Evolutionary conservation across 2,888 invertebrate species (phyloP).

Genomic region (Amiota communis): DNA sequence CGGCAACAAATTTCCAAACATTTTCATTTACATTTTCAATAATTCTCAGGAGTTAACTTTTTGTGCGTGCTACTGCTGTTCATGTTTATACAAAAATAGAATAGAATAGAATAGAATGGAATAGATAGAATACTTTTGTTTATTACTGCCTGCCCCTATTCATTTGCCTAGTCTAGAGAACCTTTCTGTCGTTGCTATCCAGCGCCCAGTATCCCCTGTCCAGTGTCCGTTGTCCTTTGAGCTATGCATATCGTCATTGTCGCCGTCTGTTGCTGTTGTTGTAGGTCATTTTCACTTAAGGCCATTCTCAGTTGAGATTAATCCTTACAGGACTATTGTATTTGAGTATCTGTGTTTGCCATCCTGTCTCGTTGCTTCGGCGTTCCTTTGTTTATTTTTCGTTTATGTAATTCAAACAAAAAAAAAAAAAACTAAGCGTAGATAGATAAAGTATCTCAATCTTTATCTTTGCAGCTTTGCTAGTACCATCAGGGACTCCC

Average conservation of each 20-base stretch:
- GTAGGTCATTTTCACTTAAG: conserved; percentile 29
- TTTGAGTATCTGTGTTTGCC: conserved; percentile 4
- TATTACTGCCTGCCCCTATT: no score
- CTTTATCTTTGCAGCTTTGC: not conserved
- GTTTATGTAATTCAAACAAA: conserved; percentile 13
- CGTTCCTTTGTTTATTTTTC: not conserved
- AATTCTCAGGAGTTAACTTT: conserved; percentile 46
- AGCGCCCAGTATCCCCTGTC: no score
- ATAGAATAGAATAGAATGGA: no score
- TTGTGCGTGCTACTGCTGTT: conserved; percentile 9
- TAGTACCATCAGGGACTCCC: not conserved
- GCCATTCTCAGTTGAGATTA: conserved; percentile 16
- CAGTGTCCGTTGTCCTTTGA: no score
- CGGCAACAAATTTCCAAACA: conserved; percentile 41
- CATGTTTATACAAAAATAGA: no score
- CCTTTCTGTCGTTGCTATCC: no score
- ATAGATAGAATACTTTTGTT: no score
- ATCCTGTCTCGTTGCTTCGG: not conserved
- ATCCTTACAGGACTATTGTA: conserved; percentile 8
- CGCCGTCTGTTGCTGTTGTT: conserved; percentile 1
- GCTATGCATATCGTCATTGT: not conserved
- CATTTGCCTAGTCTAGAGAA: no score
- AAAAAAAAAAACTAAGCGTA: not conserved
- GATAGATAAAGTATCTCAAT: not conserved
- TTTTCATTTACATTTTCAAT: conserved; percentile 59